Evolutionary conservation across 1,140 invertebrate genomes (phyloP).

Genomic region (Schmidtea mediterranea): DNA sequence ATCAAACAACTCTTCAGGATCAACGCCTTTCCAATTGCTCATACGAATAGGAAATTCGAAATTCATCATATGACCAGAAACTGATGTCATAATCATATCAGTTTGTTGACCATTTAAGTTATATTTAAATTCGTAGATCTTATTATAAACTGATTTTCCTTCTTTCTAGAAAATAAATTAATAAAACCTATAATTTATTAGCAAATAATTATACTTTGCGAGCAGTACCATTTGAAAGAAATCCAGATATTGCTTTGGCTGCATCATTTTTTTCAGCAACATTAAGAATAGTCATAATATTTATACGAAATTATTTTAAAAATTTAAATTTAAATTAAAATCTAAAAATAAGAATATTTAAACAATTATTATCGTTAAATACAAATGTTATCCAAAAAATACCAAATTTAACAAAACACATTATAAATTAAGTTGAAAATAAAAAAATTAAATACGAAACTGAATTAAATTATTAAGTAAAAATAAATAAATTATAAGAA

Average conservation of each 20-base stretch:
- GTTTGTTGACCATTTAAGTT: slow-evolving; percentile 34
- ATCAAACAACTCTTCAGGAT: slow-evolving; percentile 57
- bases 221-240: slow-evolving; percentile 48
- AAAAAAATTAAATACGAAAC: too few relatives aligned
- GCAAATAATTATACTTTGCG: slow-evolving; percentile 10
- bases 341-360: too few relatives aligned
- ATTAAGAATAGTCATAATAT: too few relatives aligned
- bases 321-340: too few relatives aligned
- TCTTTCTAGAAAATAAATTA: slow-evolving; percentile 42
- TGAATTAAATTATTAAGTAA: too few relatives aligned
- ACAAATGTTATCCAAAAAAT: too few relatives aligned
- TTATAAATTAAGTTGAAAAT: too few relatives aligned
- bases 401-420: too few relatives aligned
- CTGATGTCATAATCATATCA: slow-evolving; percentile 83
- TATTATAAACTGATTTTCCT: slow-evolving; percentile 60
- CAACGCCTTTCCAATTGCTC: slow-evolving; percentile 50
- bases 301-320: too few relatives aligned
- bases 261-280: slow-evolving; percentile 98
- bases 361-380: too few relatives aligned
- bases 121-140: slow-evolving; percentile 75
- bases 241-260: slow-evolving; percentile 66
- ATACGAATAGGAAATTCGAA: slow-evolving; percentile 48
- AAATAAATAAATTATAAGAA: too few relatives aligned
- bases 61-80: slow-evolving; percentile 68
- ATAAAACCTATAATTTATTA: neutral